Evolutionary conservation across 2,113 vertebrate species (phyloP).

Genomic region (Esox niger): DNA sequence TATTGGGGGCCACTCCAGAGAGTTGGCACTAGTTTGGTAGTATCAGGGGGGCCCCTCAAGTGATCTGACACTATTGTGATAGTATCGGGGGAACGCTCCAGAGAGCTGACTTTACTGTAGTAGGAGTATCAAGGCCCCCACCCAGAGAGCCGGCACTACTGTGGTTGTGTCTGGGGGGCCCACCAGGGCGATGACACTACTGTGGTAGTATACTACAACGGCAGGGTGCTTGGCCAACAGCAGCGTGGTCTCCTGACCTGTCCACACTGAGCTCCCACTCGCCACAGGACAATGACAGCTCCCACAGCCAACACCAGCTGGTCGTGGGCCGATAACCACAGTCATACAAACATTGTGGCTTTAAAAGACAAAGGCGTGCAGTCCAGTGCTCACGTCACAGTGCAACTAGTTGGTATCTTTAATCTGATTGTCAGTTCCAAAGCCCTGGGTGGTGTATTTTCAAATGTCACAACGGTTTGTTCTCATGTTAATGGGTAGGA

Average conservation of each 20-base stretch:
- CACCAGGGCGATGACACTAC: too few species aligned
- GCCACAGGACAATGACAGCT: conserved; percentile 3
- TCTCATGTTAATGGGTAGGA: background rate
- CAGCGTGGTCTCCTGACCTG: background rate
- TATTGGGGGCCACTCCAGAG: too few species aligned
- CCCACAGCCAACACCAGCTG: background rate
- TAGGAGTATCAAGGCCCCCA: too few species aligned
- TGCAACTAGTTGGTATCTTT: background rate
- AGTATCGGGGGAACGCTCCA: too few species aligned
- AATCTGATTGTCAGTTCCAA: background rate
- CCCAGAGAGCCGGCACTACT: too few species aligned
- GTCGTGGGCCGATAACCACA: background rate
- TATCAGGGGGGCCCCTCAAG: too few species aligned
- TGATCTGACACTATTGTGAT: too few species aligned
- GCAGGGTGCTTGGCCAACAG: too few species aligned
- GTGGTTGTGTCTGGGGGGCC: too few species aligned
- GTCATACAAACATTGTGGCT: background rate
- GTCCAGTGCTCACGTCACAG: background rate
- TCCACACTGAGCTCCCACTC: background rate
- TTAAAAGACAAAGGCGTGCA: background rate
- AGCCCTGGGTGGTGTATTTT: background rate
- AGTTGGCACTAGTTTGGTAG: too few species aligned
- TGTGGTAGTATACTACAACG: too few species aligned
- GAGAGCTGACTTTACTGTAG: too few species aligned
- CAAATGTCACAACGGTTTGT: background rate